Percentiles rank a stretch among this genome's conserved stretches.
These are phyloP conservation scores for Carollia perspicillata DNA, from an alignment of 2,113 vertebrate species.

Conservation along the genomic window DNA sequence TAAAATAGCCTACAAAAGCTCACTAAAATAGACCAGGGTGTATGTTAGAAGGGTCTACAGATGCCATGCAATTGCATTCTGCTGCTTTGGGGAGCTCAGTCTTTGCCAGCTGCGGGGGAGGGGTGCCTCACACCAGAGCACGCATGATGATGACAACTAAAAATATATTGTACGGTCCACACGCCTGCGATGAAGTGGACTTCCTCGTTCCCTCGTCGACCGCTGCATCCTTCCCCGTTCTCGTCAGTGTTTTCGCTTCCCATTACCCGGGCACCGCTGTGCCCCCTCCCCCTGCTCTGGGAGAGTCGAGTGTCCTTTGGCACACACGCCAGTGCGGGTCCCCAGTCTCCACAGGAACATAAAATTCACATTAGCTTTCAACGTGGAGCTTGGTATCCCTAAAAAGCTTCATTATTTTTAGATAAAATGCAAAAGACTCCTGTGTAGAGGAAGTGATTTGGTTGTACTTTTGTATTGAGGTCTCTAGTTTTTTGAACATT, in stretches of 20 bases:
- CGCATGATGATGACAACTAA: neutral
- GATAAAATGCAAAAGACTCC: neutral
- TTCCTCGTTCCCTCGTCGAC: neutral
- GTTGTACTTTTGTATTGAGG: conserved; percentile 37
- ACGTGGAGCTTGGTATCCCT: conserved; percentile 14
- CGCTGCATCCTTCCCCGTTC: neutral
- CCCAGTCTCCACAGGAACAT: conserved; percentile 46
- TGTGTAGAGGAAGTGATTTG: conserved; percentile 13
- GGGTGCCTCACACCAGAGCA: neutral
- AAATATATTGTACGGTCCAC: neutral
- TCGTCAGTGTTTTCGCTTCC: neutral
- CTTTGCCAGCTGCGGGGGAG: neutral
- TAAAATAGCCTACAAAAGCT: conserved; percentile 30
- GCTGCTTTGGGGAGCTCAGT: neutral
- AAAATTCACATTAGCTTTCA: conserved; percentile 42
- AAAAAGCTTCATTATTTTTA: neutral
- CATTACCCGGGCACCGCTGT: neutral
- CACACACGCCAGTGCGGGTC: neutral
- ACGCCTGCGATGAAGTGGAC: neutral
- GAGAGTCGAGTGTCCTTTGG: neutral
- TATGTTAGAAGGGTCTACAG: neutral
- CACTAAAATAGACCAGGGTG: conserved; percentile 31
- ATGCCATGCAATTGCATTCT: neutral
- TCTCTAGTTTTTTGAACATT: conserved; percentile 62
- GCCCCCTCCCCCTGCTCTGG: neutral